Conservation (phyloP, 2,888 invertebrate species). For the Pristionchus entomophagus region DNA sequence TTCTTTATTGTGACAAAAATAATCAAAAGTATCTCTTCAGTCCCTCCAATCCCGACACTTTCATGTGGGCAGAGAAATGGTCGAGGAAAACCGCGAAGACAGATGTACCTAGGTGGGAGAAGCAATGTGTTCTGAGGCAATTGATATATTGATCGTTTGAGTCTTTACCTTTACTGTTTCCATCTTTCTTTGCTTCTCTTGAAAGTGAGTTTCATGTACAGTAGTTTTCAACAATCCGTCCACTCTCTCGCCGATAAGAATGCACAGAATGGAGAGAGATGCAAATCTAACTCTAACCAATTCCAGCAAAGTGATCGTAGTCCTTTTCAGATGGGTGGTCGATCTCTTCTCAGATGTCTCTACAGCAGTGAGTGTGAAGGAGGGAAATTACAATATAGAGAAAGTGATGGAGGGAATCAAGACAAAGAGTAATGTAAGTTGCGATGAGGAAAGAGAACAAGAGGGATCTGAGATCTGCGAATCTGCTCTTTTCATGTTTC, state of each 20-base stretch:
- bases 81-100: conserved; percentile 12
- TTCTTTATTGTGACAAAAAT: no score
- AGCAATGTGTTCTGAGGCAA: no score
- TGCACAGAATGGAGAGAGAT: no score
- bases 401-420: conserved; percentile 45
- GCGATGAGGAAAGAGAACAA: not conserved
- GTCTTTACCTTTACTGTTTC: no score
- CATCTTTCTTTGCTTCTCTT: no score
- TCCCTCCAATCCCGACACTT: conserved; percentile 26
- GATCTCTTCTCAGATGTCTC: conserved; percentile 52
- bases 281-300: no score
- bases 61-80: conserved; percentile 48
- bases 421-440: conserved; percentile 43
- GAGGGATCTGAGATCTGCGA: not conserved
- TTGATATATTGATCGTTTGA: no score
- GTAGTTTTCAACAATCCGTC: no score
- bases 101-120: not conserved
- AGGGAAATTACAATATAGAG: conserved; percentile 46
- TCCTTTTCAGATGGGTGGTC: conserved; percentile 33
- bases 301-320: no score
- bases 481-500: not conserved
- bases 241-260: no score
- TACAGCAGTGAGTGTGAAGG: conserved; percentile 53
- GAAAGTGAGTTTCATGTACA: no score
- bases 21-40: no score